phyloP scores from a whole-genome alignment of 2,797 vertebrate genomes.

The Sebastes dallii region DNA sequence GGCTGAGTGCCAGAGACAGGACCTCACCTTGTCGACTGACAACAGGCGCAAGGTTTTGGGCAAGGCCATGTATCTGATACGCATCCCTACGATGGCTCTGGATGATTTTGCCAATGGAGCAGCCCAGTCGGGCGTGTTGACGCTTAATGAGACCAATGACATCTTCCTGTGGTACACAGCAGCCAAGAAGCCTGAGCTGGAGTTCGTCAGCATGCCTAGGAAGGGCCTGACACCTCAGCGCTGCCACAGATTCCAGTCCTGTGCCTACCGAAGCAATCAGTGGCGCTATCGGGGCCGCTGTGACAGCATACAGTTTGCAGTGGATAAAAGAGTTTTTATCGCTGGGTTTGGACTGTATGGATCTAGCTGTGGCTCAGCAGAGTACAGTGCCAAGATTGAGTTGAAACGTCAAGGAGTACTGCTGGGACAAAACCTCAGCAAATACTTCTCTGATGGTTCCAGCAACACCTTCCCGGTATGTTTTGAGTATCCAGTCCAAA shows the following conservation, averaged over 20 bases:
- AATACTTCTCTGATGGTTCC: constrained; percentile 97
- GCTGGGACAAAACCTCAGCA: constrained; percentile 94
- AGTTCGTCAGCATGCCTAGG: constrained; percentile 92
- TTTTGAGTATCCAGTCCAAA: constrained; percentile 98
- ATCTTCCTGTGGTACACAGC: constrained; percentile 99
- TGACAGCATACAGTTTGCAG: constrained; percentile 98
- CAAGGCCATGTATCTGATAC: constrained; percentile 93
- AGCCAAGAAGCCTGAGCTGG: constrained; percentile 93
- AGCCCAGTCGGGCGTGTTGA: constrained; percentile 94
- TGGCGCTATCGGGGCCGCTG: constrained; percentile 98
- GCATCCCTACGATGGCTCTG: constrained; percentile 95
- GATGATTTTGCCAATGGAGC: constrained; percentile 98
- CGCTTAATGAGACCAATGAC: constrained; percentile 96
- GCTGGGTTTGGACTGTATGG: constrained; percentile 97
- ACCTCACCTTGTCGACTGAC: constrained; percentile 89
- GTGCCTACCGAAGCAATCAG: constrained; percentile 98
- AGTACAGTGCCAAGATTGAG: constrained; percentile 97
- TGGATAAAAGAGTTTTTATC: constrained; percentile 95
- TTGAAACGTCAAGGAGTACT: constrained; percentile 94
- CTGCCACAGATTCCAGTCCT: constrained; percentile 98
- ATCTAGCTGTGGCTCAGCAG: constrained; percentile 96
- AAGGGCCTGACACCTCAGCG: constrained; percentile 93
- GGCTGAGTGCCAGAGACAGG: constrained; percentile 95
- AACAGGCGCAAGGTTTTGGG: constrained; percentile 96
- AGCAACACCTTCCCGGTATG: constrained; percentile 97